phyloP scores from a whole-genome alignment of 1,140 invertebrate species.

The Panagrolaimus sp. region DNA sequence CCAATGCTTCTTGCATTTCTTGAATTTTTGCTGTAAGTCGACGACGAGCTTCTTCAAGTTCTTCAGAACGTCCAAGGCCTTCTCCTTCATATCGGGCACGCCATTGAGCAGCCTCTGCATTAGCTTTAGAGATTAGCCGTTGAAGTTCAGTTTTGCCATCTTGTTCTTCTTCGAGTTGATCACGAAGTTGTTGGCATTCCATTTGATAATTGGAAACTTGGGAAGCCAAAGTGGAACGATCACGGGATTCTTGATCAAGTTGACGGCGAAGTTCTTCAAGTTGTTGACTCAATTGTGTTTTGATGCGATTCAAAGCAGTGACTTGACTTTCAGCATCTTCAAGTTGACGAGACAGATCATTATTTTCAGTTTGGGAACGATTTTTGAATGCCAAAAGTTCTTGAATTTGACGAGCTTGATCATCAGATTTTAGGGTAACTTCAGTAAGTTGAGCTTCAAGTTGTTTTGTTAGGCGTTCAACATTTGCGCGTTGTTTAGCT shows the following conservation, averaged over 20 bases:
- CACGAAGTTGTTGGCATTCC: constrained; percentile 91
- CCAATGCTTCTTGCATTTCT: constrained; percentile 93
- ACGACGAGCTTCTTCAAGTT: constrained; percentile 63
- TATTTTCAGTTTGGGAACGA: constrained; percentile 90
- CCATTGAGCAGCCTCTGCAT: constrained; percentile 60
- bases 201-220: constrained; percentile 77
- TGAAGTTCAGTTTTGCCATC: constrained; percentile 54
- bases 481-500: constrained; percentile 51
- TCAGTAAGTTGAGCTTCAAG: constrained; percentile 53
- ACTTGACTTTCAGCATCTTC: constrained; percentile 96
- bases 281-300: constrained; percentile 85
- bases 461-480: constrained; percentile 53
- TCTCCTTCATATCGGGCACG: constrained; percentile 53
- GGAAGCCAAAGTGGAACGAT: constrained; percentile 45
- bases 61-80: constrained; percentile 46
- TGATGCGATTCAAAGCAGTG: constrained; percentile 89
- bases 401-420: constrained; percentile 51
- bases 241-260: constrained; percentile 83
- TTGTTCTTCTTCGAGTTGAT: constrained; percentile 83
- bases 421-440: constrained; percentile 52
- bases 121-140: constrained; percentile 62
- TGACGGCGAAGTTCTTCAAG: constrained; percentile 92
- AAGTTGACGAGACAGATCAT: constrained; percentile 77
- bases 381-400: constrained; percentile 92
- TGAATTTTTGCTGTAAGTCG: constrained; percentile 89